Evolutionary conservation across 2,797 vertebrate genomes (phyloP), one percentile per base, ranked within the genome.

Genomic region (Acrossocheilus fasciatus): DNA sequence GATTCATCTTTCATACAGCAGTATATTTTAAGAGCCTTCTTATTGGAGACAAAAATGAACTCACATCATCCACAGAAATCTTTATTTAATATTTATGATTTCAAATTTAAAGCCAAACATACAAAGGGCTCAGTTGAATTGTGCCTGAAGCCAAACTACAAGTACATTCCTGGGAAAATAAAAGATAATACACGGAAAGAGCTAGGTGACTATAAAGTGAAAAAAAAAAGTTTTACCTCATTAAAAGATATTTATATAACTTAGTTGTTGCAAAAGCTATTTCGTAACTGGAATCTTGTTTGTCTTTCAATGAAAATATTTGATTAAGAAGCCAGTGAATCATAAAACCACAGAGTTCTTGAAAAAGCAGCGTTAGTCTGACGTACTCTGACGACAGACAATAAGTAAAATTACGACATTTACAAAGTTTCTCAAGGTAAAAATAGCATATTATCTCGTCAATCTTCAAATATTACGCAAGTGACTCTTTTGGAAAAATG

Each of bases 141-240:
- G 89, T 88, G 83, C 89, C 90, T 91, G 85, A 75, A 90, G 82
- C 85, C 64, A 43, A 87, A 84, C 45, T 77, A 82, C 39, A 83
- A 64, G 52, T 20, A 77, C 39, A 86, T 83, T 84, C 50, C 54
- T 18, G 39, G 4, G 59, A 18, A 45, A 3, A 64, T 26, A 45
- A 45, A 45, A 64, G 39, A 26, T 12, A 3, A 8, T 10, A 57
- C 23, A 10, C 8, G 43, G 36, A 78, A 54, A 39, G 1, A 54
- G 57, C 6, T 23, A 14, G 34, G 6, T 43, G 4, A 64, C 14
- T 11, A 18, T 4, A 36, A 26, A 17, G 50, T 4, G 18, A 54
- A 34, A n/a, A 2, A 30, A 30, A 26, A 26, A 1, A 6, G 1
- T 66, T 80, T 45, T 80, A 47, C 6, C 17, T 45, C 78, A 66